Base-by-base conservation (phyloP, 2,888 invertebrate species). In the Pardosa pseudoannulata region DNA sequence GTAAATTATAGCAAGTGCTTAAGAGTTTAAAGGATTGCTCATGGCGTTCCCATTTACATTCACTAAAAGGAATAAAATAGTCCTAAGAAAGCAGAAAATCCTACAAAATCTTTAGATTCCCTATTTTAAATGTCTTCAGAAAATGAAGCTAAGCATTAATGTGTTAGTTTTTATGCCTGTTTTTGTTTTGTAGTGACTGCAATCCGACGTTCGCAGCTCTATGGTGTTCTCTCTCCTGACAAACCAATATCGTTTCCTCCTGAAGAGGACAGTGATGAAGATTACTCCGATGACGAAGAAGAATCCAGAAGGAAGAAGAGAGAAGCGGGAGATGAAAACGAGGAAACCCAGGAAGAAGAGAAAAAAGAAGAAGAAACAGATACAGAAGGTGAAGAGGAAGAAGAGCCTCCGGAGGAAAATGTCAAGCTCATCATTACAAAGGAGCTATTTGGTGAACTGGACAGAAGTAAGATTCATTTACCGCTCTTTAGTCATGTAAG, bases 371-470 rank as follows among this genome's bases (percentile, higher is more conserved):
- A 67, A 28, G 76, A 82, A 46, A 9, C 39, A 2, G 70, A 82
- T 3, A 50, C 46, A 32, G 39, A 32, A 11, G 31, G 72, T 2
- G 7, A 50, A 0, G 29, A 46, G 5, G 31, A 72, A 0, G 50
- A 72, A 23, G 68, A 68, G 7, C 11, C 16, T n/a, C 23, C 29
- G 0, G 74, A 74, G 19, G 7, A 29, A 31, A 29, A 70, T 19
- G 70, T 41, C 2, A 50, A 68, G 0, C 13, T 83, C 0, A 50
- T 32, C 16, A 11, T 85, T 1, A 79, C 85, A 2, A 79, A 79
- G 46, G 79, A 85, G 27, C 32, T 79, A 0, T 85, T 62, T 36
- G 85, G 74, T 1, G 74, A 85, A 19, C 11, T 79, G 19, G 72
- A 85, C 13, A 85, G 72, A 74, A n/a, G 79, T 79, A 74, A 65